Evolutionary conservation across 2,888 invertebrate species (phyloP).

Genomic region (Drosophila melanocephala): DNA sequence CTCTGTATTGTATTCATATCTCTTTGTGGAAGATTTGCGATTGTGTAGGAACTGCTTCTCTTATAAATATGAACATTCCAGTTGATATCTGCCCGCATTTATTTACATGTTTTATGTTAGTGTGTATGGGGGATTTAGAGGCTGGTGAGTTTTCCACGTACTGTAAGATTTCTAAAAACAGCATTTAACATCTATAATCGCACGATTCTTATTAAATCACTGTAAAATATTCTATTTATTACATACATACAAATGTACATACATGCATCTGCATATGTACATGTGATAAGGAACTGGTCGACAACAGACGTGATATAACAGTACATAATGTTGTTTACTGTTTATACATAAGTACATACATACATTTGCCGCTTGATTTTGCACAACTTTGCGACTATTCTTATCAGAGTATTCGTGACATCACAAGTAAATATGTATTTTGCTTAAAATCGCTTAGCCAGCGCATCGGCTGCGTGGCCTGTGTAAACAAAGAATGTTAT

Average conservation of each 20-base stretch:
- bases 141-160: not conserved
- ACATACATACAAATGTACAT: not conserved
- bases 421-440: constrained; percentile 11
- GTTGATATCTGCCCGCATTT: not conserved
- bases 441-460: constrained; percentile 13
- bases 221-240: no score
- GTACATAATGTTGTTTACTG: not conserved
- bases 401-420: constrained; percentile 22
- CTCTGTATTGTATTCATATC: not conserved
- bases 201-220: not conserved
- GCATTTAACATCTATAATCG: not conserved
- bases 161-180: not conserved
- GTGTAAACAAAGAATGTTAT: constrained; percentile 27
- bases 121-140: no score
- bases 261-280: not conserved
- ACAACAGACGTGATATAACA: not conserved
- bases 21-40: not conserved
- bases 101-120: not conserved
- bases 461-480: constrained; percentile 16
- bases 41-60: not conserved
- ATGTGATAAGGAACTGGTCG: not conserved
- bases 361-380: not conserved
- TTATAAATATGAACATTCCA: not conserved
- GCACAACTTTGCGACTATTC: not conserved
- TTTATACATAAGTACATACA: not conserved